These are phyloP conservation scores for Himantopus leucocephalus DNA, from an alignment of 2,113 vertebrate genomes.

Conservation along the genomic window DNA sequence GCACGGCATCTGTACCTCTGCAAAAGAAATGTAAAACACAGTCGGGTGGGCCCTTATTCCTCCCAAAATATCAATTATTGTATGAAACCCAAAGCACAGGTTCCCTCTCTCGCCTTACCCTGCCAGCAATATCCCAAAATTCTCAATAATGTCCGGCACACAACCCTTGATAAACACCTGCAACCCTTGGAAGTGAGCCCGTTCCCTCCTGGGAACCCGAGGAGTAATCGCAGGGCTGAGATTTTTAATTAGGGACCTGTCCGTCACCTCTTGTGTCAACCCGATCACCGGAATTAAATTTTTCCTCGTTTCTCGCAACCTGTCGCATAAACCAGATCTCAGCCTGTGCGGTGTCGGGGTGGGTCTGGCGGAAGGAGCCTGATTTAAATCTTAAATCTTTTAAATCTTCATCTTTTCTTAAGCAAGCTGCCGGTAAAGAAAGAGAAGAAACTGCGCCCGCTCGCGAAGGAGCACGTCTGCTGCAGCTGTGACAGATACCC, in stretches of 20 bases:
- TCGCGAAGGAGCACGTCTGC: fast-evolving
- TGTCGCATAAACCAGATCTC: background rate
- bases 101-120: background rate
- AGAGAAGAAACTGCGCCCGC: background rate
- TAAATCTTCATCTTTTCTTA: background rate
- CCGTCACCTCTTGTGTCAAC: background rate
- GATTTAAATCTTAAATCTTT: background rate
- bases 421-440: background rate
- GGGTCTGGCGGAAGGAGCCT: background rate
- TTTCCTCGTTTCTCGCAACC: background rate
- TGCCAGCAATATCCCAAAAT: background rate
- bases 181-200: background rate
- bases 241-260: background rate
- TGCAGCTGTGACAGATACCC: conserved; percentile 46
- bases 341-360: fast-evolving
- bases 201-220: background rate
- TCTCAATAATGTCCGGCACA: background rate
- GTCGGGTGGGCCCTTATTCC: background rate
- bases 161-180: background rate
- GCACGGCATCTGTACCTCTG: background rate
- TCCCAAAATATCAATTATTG: background rate
- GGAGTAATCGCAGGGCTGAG: background rate
- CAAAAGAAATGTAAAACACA: fast-evolving
- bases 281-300: background rate
- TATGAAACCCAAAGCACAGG: background rate